phyloP scores from a whole-genome alignment of 2,888 invertebrate species.

The Lasioglossum lativentre region DNA sequence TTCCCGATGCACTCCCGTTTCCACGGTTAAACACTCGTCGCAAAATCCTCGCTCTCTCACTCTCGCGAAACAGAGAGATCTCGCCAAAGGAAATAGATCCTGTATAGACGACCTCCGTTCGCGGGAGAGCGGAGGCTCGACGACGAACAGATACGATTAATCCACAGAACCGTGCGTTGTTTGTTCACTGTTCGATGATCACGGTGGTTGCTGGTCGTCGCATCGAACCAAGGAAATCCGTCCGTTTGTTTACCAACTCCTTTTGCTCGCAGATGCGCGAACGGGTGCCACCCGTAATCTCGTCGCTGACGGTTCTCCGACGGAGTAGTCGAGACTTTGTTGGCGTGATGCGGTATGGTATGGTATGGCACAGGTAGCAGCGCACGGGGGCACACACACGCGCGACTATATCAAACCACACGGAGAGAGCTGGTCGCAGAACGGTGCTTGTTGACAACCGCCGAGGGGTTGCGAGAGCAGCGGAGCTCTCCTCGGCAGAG shows the following conservation, averaged over 20 bases:
- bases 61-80: background rate
- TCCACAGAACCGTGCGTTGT: background rate
- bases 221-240: background rate
- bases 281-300: background rate
- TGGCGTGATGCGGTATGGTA: background rate
- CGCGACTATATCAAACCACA: background rate
- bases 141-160: conserved; percentile 29
- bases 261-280: background rate
- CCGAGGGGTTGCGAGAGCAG: background rate
- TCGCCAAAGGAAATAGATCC: background rate
- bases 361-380: background rate
- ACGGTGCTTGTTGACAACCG: conserved; percentile 39
- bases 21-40: background rate
- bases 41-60: background rate
- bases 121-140: background rate
- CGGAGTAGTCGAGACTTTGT: background rate
- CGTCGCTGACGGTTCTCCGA: background rate
- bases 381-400: conserved; percentile 25
- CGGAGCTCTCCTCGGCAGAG: conserved; percentile 12
- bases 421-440: background rate
- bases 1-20: conserved; percentile 40
- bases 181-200: background rate
- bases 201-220: background rate
- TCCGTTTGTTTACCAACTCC: conserved; percentile 2
- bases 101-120: background rate